Percentiles rank a stretch among this genome's conserved stretches.
Evolutionary conservation across 1,140 invertebrate species (phyloP).

Genomic region (Tribolium castaneum): DNA sequence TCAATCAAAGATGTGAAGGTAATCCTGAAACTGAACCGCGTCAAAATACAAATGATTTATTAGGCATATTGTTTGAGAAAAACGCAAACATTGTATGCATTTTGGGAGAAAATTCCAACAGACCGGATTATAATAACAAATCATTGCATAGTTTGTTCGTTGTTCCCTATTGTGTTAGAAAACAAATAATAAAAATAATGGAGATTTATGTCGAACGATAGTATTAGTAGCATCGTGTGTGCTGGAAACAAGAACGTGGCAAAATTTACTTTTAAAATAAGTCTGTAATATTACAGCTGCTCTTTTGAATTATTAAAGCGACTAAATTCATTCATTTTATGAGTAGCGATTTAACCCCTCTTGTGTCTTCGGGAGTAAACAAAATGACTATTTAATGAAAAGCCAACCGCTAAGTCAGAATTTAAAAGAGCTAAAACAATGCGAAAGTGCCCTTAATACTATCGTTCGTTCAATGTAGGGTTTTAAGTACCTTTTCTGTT

Average conservation of each 20-base stretch:
- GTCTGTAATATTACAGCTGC: neutral
- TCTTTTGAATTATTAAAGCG: constrained; percentile 11
- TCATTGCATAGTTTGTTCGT: neutral
- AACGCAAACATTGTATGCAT: neutral
- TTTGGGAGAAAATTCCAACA: neutral
- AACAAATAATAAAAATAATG: neutral
- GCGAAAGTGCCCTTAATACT: neutral
- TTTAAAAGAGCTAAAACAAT: constrained; percentile 16
- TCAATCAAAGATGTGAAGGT: neutral
- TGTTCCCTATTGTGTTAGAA: neutral
- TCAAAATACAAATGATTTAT: neutral
- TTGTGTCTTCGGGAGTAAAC: neutral
- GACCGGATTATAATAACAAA: neutral
- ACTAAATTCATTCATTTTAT: neutral
- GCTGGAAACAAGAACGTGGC: neutral
- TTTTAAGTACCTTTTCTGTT: neutral
- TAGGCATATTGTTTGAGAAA: neutral
- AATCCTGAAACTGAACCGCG: neutral
- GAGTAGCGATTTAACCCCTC: neutral
- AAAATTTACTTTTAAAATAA: neutral
- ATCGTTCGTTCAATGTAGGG: neutral
- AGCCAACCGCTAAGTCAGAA: neutral
- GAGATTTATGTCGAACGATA: neutral
- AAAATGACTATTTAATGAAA: neutral
- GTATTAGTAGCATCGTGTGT: neutral